Percentiles rank a stretch among this genome's conserved stretches.
Evolutionary conservation across 2,888 invertebrate species (phyloP).

Genomic region (Polymixis lichenea): DNA sequence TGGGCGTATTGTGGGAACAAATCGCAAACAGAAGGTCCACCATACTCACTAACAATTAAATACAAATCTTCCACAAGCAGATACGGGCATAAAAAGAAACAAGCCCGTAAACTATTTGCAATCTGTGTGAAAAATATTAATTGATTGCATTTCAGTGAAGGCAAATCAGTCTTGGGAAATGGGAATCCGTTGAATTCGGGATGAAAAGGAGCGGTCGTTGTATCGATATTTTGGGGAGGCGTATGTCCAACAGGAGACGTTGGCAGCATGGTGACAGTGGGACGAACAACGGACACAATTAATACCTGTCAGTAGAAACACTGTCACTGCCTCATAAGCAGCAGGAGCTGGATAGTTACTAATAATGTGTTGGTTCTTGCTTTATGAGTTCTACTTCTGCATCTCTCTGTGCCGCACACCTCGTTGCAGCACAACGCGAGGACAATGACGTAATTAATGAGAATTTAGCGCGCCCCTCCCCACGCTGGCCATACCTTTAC

Average conservation of each 20-base stretch:
- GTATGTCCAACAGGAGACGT: too few relatives aligned
- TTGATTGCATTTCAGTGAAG: background rate
- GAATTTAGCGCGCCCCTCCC: slow-evolving; percentile 37
- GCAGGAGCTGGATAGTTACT: background rate
- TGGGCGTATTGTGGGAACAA: background rate
- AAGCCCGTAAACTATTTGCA: background rate
- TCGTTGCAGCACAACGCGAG: slow-evolving; percentile 39
- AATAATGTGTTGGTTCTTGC: background rate
- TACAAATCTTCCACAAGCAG: background rate
- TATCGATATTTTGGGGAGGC: background rate
- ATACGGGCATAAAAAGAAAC: background rate
- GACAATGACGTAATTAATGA: slow-evolving; percentile 52
- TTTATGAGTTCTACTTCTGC: slow-evolving; percentile 17
- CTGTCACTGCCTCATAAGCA: background rate
- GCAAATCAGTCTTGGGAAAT: background rate
- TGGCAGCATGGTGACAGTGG: too few relatives aligned
- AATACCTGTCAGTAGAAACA: background rate
- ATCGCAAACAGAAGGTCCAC: background rate
- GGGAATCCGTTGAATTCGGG: background rate
- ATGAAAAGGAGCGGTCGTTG: background rate
- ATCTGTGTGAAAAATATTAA: background rate
- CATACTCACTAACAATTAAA: too few relatives aligned
- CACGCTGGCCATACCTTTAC: slow-evolving; percentile 3
- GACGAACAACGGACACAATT: background rate
- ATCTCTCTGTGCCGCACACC: background rate